Base-by-base conservation (phyloP, 2,888 invertebrate genomes). In the Hypomecis atomaria region DNA sequence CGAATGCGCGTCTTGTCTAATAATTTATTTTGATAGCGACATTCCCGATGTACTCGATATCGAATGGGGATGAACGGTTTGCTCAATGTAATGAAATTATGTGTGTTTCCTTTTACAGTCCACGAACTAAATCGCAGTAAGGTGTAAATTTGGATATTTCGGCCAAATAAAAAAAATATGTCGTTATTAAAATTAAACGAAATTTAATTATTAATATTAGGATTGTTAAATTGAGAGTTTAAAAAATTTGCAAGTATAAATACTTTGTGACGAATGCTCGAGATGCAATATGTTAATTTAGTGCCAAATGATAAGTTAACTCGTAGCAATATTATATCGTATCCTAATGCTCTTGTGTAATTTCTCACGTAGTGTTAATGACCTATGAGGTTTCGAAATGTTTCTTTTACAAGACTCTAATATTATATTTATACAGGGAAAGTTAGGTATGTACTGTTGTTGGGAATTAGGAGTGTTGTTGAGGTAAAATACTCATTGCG, bases 271-370 rank as follows among this genome's bases (percentile, higher is more conserved):
- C 84, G 86, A 85, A 90, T 87, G 89, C 86, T 89, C 90, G 90
- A 88, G 86, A 90, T 90, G 92, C 91, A 91, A 92, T 92, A 92
- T 90, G 90, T 92, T 92, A 91, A 88, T 91, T 92, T 92, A 92
- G 92, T 92, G 92, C 92, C 92, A 92, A 92, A 92, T 92, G 91
- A 92, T 92, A 92, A 92, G 89, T 92, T 92, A 90, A 91, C 92
- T 92, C 83, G 90, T 92, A 92, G 92, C 92, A 87, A 90, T 92
- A 91, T 90, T 91, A 91, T 90, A 87, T 86, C 82, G 87, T 90
- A 90, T 88, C 88, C 89, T 91, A 90, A 91, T 86, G 88, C 89
- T 89, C 90, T 90, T 90, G 88, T 85, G 87, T 90, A 90, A 88
- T 88, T 87, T 89, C 87, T 91, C 89, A 88, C 85, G 89, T 92